These are phyloP conservation scores for Ramphastos sulfuratus DNA, from an alignment of 2,113 vertebrate species.

Conservation along the genomic window DNA sequence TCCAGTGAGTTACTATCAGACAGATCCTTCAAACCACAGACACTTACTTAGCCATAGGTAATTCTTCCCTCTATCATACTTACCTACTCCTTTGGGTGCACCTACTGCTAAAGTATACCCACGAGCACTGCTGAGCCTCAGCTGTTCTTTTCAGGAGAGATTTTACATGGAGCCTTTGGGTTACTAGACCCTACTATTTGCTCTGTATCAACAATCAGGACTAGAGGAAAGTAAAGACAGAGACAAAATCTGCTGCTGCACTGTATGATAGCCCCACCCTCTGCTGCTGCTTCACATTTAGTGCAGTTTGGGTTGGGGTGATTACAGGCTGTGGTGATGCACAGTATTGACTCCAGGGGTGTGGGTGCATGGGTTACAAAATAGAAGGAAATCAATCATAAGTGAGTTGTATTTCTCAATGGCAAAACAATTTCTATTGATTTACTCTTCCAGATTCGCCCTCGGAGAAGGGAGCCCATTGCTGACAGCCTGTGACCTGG, in stretches of 20 bases:
- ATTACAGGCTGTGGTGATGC: neutral
- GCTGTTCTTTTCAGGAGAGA: neutral
- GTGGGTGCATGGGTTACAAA: neutral
- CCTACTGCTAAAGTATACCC: neutral
- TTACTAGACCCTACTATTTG: neutral
- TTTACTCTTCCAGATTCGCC: conserved; percentile 44
- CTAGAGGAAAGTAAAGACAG: neutral
- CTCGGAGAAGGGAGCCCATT: conserved; percentile 24
- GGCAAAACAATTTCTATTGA: neutral
- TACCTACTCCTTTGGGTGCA: neutral
- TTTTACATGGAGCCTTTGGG: neutral
- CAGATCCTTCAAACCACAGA: neutral
- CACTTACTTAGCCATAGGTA: neutral
- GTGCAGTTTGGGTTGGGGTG: neutral
- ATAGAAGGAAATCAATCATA: neutral
- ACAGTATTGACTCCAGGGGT: neutral
- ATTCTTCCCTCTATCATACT: neutral
- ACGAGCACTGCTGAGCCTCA: neutral
- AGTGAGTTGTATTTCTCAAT: neutral
- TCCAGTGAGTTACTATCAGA: neutral
- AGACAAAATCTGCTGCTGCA: neutral
- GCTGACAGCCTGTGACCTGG: neutral
- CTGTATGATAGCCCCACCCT: neutral
- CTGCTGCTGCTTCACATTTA: neutral
- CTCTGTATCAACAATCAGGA: neutral